A percentile compares a stretch with the other conserved stretches of the same genome.
Conservation (phyloP, 2,888 invertebrate genomes). For the Andrena dorsata region DNA sequence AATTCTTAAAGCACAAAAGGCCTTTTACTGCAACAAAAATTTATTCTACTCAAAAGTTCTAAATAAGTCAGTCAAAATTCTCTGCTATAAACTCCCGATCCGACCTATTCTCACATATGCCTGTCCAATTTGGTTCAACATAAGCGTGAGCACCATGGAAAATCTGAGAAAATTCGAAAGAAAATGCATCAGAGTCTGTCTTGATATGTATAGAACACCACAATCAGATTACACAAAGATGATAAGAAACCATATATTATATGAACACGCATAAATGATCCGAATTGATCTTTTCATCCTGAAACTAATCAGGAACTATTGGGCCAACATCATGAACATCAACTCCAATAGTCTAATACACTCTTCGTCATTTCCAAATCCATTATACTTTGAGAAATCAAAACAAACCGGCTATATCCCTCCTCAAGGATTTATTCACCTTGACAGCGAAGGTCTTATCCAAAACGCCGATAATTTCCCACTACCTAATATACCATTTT, state of each 20-base stretch:
- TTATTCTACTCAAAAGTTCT: conserved; percentile 19
- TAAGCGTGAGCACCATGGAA: conserved; percentile 35
- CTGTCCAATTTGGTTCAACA: conserved; percentile 47
- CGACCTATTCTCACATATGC: conserved; percentile 22
- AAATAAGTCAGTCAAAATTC: neutral
- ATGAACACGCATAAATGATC: conserved; percentile 27
- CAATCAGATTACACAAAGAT: conserved; percentile 23
- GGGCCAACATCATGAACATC: neutral
- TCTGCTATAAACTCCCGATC: conserved; percentile 11
- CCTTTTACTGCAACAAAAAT: neutral
- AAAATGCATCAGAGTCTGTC: conserved; percentile 47
- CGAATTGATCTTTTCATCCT: conserved; percentile 43
- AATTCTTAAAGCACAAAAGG: conserved; percentile 12
- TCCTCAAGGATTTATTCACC: neutral
- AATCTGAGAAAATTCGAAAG: conserved; percentile 43
- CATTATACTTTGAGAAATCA: neutral
- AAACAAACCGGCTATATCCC: neutral
- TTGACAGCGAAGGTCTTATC: too few relatives aligned
- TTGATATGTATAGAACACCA: conserved; percentile 6
- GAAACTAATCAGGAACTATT: conserved; percentile 5
- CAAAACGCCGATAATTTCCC: too few relatives aligned
- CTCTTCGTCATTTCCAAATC: neutral
- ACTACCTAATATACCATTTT: too few relatives aligned
- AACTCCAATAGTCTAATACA: neutral
- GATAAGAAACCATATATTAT: conserved; percentile 33